Conservation (phyloP, 2,888 invertebrate genomes). For the Harpagoxenus sublaevis region DNA sequence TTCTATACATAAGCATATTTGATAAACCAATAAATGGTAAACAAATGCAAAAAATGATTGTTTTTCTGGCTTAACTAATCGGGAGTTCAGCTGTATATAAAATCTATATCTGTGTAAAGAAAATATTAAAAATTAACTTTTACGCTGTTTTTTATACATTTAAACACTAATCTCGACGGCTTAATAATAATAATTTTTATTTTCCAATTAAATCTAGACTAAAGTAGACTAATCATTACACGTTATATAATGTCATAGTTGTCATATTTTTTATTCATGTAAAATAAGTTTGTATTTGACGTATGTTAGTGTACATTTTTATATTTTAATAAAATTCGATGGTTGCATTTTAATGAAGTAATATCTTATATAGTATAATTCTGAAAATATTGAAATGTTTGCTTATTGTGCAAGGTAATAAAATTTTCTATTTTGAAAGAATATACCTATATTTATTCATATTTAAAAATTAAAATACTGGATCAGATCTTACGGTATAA, state of each 20-base stretch:
- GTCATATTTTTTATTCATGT: not conserved
- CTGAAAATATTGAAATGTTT: conserved; percentile 3
- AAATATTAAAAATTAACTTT: conserved; percentile 7
- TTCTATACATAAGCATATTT: not conserved
- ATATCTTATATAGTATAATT: conserved; percentile 1
- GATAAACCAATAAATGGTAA: not conserved
- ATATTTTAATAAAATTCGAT: not conserved
- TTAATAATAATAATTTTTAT: not conserved
- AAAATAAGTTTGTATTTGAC: not conserved
- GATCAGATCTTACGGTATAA: not conserved
- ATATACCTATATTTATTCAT: not conserved
- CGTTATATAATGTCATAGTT: not conserved
- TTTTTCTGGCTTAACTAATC: no score
- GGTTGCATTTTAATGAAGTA: not conserved
- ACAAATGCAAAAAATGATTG: not conserved
- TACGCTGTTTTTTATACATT: not conserved
- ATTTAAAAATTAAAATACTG: not conserved
- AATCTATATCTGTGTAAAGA: not conserved
- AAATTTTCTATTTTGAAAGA: conserved; percentile 14
- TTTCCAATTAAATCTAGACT: conserved; percentile 7
- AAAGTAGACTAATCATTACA: not conserved
- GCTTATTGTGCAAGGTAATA: conserved; percentile 5
- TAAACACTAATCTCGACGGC: not conserved
- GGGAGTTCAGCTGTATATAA: no score
- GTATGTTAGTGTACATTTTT: not conserved